phyloP scores from a whole-genome alignment of 2,888 invertebrate species.

The Meta bourneti region DNA sequence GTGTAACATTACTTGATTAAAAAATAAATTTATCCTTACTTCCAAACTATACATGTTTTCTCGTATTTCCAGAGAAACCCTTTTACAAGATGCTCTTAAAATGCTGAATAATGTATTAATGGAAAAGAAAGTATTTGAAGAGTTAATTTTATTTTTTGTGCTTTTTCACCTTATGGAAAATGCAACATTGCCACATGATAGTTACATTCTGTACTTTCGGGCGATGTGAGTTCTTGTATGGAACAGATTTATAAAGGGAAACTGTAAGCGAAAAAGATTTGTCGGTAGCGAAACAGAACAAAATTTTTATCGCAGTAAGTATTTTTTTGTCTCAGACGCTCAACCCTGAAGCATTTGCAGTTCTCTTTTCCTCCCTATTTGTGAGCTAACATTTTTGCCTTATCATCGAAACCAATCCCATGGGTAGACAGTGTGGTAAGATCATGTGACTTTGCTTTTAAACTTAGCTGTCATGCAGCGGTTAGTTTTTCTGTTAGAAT shows the following conservation, averaged over 20 bases:
- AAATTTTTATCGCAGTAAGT: background rate
- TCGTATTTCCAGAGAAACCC: background rate
- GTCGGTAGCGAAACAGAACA: background rate
- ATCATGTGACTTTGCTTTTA: background rate
- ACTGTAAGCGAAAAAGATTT: background rate
- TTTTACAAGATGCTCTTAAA: background rate
- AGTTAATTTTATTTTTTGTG: background rate
- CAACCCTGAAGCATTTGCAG: background rate
- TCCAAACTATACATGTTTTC: background rate
- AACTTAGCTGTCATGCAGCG: background rate
- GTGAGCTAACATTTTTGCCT: background rate
- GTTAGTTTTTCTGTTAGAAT: background rate
- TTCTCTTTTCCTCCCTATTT: background rate
- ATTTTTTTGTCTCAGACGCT: background rate
- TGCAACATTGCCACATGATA: background rate
- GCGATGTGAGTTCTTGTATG: background rate
- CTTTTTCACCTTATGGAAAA: background rate
- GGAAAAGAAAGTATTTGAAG: background rate
- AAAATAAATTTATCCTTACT: no score
- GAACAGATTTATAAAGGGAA: background rate
- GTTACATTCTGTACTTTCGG: background rate
- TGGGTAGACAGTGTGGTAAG: background rate
- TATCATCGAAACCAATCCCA: background rate
- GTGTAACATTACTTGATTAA: no score
- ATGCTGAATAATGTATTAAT: background rate